These are phyloP conservation scores for Drosophila mercatorum DNA, from an alignment of 2,888 invertebrate genomes.

Conservation along the genomic window DNA sequence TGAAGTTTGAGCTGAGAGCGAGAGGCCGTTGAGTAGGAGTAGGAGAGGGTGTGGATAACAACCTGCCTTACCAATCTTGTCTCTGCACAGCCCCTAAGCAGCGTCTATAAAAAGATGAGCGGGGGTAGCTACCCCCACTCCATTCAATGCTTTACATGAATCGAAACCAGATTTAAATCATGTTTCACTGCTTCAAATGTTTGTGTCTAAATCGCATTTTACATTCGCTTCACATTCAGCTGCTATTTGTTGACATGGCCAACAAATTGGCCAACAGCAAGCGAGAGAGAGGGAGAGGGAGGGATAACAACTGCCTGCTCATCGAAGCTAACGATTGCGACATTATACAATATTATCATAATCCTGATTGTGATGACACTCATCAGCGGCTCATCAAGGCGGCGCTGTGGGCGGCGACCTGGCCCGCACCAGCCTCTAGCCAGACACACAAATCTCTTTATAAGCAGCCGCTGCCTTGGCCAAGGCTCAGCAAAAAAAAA, in stretches of 20 bases:
- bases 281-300: slow-evolving; percentile 3
- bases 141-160: background rate
- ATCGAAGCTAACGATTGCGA: slow-evolving; percentile 60
- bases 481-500: slow-evolving; percentile 3
- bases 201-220: slow-evolving; percentile 5
- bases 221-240: slow-evolving; percentile 13
- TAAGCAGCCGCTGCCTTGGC: slow-evolving; percentile 12
- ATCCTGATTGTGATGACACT: slow-evolving; percentile 73
- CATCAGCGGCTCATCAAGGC: slow-evolving; percentile 70
- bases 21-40: no score
- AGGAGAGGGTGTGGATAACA: no score
- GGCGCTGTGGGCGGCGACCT: background rate
- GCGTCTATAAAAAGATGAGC: background rate
- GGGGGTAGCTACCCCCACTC: background rate
- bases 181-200: background rate
- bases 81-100: background rate
- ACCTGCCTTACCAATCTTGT: no score
- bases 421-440: background rate
- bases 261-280: slow-evolving; percentile 28
- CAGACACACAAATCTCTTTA: slow-evolving; percentile 71
- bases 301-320: slow-evolving; percentile 32
- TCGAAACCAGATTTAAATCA: background rate
- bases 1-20: no score
- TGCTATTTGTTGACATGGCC: slow-evolving; percentile 4
- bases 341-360: slow-evolving; percentile 63